phyloP scores from a whole-genome alignment of 2,888 invertebrate genomes.

The Brachypterus glaber region DNA sequence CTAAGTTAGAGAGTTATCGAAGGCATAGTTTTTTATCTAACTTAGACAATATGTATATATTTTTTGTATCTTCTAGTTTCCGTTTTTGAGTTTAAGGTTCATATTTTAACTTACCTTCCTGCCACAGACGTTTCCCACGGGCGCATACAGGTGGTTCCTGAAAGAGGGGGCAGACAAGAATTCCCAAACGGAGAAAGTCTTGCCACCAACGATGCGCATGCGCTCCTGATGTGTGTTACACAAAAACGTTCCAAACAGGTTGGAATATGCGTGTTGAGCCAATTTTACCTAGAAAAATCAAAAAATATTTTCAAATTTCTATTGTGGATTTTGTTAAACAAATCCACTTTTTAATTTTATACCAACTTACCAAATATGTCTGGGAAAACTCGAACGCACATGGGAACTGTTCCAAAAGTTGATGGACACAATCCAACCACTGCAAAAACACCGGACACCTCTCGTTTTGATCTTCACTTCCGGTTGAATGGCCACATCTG shows the following conservation, averaged over 20 bases:
- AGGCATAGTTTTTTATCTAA: no score
- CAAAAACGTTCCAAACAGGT: slow-evolving; percentile 94
- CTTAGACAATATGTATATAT: no score
- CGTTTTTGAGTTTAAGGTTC: no score
- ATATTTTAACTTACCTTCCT: slow-evolving; percentile 42
- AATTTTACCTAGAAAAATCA: slow-evolving; percentile 73
- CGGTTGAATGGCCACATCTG: slow-evolving; percentile 76
- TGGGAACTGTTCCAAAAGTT: slow-evolving; percentile 78
- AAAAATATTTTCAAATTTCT: slow-evolving; percentile 1
- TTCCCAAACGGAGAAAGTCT: slow-evolving; percentile 80
- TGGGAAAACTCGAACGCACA: slow-evolving; percentile 94
- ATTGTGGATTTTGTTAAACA: no score
- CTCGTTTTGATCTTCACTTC: slow-evolving; percentile 85
- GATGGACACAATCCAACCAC: slow-evolving; percentile 95
- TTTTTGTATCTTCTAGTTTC: no score
- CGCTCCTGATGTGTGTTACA: slow-evolving; percentile 79
- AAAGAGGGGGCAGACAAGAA: slow-evolving; percentile 71
- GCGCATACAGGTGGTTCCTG: slow-evolving; percentile 74
- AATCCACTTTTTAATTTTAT: no score
- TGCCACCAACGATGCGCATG: slow-evolving; percentile 50
- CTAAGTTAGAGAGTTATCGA: slow-evolving; percentile 3
- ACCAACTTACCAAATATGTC: slow-evolving; percentile 70
- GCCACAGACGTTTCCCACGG: slow-evolving; percentile 35
- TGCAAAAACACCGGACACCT: slow-evolving; percentile 95
- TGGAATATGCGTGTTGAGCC: slow-evolving; percentile 90